A percentile compares a stretch with the other conserved stretches of the same genome.
Conservation (phyloP, 2,797 vertebrate genomes). For the Poecilia velifera region DNA sequence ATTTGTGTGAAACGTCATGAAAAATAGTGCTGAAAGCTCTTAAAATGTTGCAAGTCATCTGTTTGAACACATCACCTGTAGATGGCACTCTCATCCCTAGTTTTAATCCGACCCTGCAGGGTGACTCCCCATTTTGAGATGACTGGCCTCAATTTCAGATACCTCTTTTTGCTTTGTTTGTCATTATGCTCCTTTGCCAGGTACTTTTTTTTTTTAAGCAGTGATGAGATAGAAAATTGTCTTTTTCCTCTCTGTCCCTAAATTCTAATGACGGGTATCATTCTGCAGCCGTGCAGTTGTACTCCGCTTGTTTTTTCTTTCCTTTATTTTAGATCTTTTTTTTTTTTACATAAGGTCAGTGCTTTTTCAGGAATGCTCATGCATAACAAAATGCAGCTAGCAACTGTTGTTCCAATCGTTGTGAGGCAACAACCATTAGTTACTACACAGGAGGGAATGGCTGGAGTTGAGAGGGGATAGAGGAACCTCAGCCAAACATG, state of each 20-base stretch:
- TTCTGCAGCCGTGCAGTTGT: constrained; percentile 1
- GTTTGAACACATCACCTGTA: constrained; percentile 66
- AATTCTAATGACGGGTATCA: constrained; percentile 26
- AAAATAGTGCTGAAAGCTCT: constrained; percentile 19
- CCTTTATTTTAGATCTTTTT: not conserved
- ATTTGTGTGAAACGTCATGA: constrained; percentile 4
- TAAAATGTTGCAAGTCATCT: constrained; percentile 23
- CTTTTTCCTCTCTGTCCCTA: constrained; percentile 7
- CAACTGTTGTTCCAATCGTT: constrained; percentile 73
- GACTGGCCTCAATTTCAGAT: constrained; percentile 51
- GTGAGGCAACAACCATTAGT: constrained; percentile 69
- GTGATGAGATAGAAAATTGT: constrained; percentile 8
- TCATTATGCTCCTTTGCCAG: constrained; percentile 37
- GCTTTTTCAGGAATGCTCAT: constrained; percentile 59
- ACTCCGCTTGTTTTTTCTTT: constrained; percentile 34
- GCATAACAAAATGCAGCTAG: constrained; percentile 69
- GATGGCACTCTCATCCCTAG: constrained; percentile 76
- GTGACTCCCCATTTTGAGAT: constrained; percentile 63
- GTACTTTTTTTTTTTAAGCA: constrained; percentile 10
- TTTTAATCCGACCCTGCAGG: constrained; percentile 64
- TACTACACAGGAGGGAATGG: constrained; percentile 76
- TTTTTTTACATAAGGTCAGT: constrained; percentile 38
- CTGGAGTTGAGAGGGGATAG: constrained; percentile 68
- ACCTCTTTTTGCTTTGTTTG: constrained; percentile 57
- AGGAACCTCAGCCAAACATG: constrained; percentile 74